These are phyloP conservation scores for Sycophila sp. DNA, from an alignment of 1,140 invertebrate genomes.

Conservation along the genomic window DNA sequence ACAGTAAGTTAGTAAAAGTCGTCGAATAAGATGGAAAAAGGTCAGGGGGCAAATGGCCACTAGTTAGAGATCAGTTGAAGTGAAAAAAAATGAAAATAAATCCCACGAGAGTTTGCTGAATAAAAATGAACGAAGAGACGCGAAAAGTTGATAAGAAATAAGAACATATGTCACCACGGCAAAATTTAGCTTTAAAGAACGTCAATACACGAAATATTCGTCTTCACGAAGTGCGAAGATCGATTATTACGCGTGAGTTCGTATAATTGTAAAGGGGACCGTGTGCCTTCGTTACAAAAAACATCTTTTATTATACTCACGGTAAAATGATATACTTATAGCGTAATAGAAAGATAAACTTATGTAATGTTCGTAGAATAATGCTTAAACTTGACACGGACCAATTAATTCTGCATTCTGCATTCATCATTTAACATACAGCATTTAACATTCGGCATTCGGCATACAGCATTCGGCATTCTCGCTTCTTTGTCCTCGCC, in stretches of 20 bases:
- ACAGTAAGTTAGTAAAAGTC: slow-evolving; percentile 40
- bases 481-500: background rate
- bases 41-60: background rate
- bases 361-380: slow-evolving; percentile 47
- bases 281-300: slow-evolving; percentile 58
- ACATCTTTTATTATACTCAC: slow-evolving; percentile 46
- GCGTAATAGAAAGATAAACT: slow-evolving; percentile 44
- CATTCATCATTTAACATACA: too few relatives aligned
- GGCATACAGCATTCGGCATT: too few relatives aligned
- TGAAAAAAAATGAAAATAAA: too few relatives aligned
- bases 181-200: slow-evolving; percentile 62
- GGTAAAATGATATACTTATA: slow-evolving; percentile 49
- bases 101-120: background rate
- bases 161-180: slow-evolving; percentile 57
- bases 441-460: too few relatives aligned
- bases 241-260: slow-evolving; percentile 62
- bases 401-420: slow-evolving; percentile 4
- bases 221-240: too few relatives aligned
- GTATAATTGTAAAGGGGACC: slow-evolving; percentile 63
- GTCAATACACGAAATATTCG: slow-evolving; percentile 58
- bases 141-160: slow-evolving; percentile 38
- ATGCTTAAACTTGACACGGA: slow-evolving; percentile 44
- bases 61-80: background rate
- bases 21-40: background rate
- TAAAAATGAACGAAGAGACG: slow-evolving; percentile 21